A percentile compares a stretch with the other conserved stretches of the same genome.
These are phyloP conservation scores for Echinops telfairi DNA, from an alignment of 2,113 vertebrate genomes.

Conservation along the genomic window DNA sequence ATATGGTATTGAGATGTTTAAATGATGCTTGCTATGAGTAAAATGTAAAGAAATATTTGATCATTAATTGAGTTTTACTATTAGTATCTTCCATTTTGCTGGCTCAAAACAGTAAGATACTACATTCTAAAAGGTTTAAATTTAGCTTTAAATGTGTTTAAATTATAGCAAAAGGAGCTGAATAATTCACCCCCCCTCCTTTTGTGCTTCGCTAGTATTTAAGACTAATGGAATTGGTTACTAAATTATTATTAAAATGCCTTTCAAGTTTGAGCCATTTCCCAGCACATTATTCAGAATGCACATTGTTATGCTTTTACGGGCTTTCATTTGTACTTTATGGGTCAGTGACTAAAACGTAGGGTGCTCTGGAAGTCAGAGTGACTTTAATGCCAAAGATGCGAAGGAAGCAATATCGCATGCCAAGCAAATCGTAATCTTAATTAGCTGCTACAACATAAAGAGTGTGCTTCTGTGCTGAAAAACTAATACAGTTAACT, in stretches of 20 bases:
- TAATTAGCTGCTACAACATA: conserved; percentile 75
- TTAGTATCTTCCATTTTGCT: conserved; percentile 53
- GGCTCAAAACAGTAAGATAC: conserved; percentile 8
- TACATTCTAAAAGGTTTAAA: conserved; percentile 33
- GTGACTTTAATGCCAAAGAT: conserved; percentile 69
- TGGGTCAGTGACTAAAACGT: conserved; percentile 73
- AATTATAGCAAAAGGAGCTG: conserved; percentile 11
- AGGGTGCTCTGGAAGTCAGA: conserved; percentile 70
- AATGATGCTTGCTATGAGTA: conserved; percentile 9
- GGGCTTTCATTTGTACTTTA: conserved; percentile 78
- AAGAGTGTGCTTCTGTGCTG: conserved; percentile 66
- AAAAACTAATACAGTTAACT: conserved; percentile 32
- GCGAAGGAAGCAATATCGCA: conserved; percentile 66
- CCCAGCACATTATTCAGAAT: conserved; percentile 72
- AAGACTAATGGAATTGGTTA: conserved; percentile 52
- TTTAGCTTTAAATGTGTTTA: conserved; percentile 52
- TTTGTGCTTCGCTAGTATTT: conserved; percentile 46
- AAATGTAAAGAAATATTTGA: conserved; percentile 39
- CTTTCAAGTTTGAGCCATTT: conserved; percentile 64
- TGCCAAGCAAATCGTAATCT: conserved; percentile 77
- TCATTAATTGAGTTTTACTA: conserved; percentile 38
- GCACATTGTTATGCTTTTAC: conserved; percentile 69
- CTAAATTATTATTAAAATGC: conserved; percentile 68
- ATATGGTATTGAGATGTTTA: conserved; percentile 4
- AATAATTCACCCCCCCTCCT: conserved; percentile 38